Percentiles rank a stretch among this genome's conserved stretches.
Evolutionary conservation across 1,140 invertebrate genomes (phyloP).

Genomic region (Matsumurasca onukii): DNA sequence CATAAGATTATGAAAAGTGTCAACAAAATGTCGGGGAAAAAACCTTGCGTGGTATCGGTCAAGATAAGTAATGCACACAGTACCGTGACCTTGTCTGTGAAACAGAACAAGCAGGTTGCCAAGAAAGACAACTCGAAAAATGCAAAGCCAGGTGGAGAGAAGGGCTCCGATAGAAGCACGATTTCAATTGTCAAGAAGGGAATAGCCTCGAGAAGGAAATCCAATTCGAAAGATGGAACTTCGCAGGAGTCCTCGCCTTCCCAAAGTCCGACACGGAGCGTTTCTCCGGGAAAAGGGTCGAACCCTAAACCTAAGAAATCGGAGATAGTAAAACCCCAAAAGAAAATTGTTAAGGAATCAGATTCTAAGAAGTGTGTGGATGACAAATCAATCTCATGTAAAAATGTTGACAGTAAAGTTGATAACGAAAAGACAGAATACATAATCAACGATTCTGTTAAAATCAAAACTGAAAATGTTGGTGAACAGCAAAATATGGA

Average conservation of each 20-base stretch:
- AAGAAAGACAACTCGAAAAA: constrained; percentile 13
- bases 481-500: constrained; percentile 26
- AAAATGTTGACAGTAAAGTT: too few species aligned
- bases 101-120: constrained; percentile 10
- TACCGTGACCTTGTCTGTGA: constrained; percentile 17
- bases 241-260: constrained; percentile 19
- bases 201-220: constrained; percentile 25
- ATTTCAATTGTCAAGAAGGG: constrained; percentile 20
- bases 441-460: background rate
- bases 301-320: background rate
- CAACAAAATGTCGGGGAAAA: constrained; percentile 20
- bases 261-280: constrained; percentile 9
- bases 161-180: background rate
- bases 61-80: constrained; percentile 19
- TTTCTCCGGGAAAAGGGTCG: background rate
- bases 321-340: background rate
- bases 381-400: too few species aligned
- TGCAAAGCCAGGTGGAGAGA: background rate
- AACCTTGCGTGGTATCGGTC: constrained; percentile 11
- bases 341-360: background rate
- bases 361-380: background rate
- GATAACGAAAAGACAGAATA: background rate
- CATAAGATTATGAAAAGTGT: constrained; percentile 26
- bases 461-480: constrained; percentile 26
- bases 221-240: background rate